Evolutionary conservation across 2,113 vertebrate species (phyloP).

Genomic region (Hystrix cristata): DNA sequence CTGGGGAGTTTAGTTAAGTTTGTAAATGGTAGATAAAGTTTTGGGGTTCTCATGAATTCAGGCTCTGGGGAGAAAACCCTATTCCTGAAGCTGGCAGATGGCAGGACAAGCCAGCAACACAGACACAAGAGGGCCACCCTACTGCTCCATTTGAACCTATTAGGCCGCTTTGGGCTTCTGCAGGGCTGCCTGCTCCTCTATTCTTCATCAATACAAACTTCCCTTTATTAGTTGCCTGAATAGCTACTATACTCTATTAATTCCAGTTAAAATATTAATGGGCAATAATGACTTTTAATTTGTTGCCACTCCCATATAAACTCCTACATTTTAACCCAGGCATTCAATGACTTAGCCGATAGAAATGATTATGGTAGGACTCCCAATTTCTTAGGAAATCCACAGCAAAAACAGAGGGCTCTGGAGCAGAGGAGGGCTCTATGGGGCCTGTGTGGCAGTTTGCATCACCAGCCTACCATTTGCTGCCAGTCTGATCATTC

Average conservation of each 20-base stretch:
- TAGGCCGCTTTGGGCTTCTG: background rate
- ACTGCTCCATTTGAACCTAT: background rate
- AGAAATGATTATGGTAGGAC: background rate
- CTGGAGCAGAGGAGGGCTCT: background rate
- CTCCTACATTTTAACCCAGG: background rate
- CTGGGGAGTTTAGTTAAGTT: background rate
- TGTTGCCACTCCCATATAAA: background rate
- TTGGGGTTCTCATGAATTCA: background rate
- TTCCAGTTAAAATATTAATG: slow-evolving; percentile 39
- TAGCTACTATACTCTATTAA: background rate
- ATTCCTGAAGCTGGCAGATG: background rate
- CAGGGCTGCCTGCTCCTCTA: background rate
- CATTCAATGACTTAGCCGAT: background rate
- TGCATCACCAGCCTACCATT: background rate
- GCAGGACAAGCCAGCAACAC: background rate
- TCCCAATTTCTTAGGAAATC: background rate
- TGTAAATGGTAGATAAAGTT: background rate
- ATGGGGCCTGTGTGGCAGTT: fast-evolving
- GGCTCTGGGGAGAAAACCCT: background rate
- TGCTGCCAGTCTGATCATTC: no score
- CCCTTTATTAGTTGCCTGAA: background rate
- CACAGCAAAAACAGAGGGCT: background rate
- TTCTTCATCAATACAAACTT: background rate
- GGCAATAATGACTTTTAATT: slow-evolving; percentile 49
- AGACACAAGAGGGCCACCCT: background rate